Evolutionary conservation across 2,888 invertebrate genomes (phyloP).

Genomic region (Standfussiana lucernea): DNA sequence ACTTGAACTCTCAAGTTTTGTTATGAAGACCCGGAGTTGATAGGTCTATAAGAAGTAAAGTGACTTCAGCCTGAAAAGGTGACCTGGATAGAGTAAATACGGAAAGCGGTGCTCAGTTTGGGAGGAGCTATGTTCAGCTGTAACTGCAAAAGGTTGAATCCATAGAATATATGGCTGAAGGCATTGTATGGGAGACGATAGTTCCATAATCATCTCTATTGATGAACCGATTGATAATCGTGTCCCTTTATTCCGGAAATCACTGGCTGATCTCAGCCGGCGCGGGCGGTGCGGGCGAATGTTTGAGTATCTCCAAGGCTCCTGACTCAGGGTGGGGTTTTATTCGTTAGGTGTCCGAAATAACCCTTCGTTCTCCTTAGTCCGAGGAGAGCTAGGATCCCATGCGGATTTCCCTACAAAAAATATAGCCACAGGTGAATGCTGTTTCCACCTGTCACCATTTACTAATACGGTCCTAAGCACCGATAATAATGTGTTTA

Average conservation of each 20-base stretch:
- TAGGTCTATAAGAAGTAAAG: background rate
- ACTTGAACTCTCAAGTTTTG: background rate
- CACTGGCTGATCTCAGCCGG: background rate
- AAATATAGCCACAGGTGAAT: background rate
- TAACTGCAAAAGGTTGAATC: background rate
- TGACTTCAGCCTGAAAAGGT: no score
- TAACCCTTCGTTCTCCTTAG: background rate
- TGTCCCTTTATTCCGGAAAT: background rate
- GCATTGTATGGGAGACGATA: background rate
- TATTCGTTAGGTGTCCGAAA: background rate
- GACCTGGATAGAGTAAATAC: background rate
- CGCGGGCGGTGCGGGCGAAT: no score
- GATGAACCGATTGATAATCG: background rate
- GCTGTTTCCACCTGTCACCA: background rate
- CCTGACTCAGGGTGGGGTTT: no score
- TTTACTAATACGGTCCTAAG: conserved; percentile 2
- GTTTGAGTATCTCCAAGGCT: background rate
- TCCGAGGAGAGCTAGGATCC: background rate
- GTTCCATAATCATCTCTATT: background rate
- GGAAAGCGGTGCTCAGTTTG: background rate
- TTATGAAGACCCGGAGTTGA: background rate
- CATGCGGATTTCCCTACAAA: background rate
- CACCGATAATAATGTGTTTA: conserved; percentile 1
- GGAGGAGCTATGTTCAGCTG: background rate
- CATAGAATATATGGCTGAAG: background rate